Evolutionary conservation across 2,113 vertebrate species (phyloP).

Genomic region (Stomatorhinus ivindoensis): DNA sequence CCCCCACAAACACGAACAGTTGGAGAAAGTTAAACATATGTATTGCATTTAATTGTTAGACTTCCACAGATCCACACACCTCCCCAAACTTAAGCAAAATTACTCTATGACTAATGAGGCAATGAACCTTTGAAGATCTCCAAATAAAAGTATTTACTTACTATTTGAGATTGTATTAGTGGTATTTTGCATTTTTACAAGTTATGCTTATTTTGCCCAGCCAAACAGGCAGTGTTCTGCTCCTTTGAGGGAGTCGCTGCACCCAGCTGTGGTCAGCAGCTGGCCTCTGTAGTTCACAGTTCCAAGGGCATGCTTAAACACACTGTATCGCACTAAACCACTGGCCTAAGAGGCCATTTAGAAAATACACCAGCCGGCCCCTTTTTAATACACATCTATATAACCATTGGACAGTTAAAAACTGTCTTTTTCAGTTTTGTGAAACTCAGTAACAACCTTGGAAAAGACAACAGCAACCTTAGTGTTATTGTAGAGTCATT

Average conservation of each 20-base stretch:
- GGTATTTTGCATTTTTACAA: not conserved
- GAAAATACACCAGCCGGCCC: not conserved
- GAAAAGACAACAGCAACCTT: not conserved
- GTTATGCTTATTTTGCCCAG: not conserved
- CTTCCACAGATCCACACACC: not conserved
- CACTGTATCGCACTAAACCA: not conserved
- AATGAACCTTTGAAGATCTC: not conserved
- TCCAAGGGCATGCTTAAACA: not conserved
- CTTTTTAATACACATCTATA: not conserved
- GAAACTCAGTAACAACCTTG: not conserved
- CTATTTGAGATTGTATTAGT: not conserved
- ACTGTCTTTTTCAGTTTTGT: not conserved
- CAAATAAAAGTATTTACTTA: not conserved
- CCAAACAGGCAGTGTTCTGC: not conserved
- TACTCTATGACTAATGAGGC: not conserved
- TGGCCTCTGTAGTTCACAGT: not conserved
- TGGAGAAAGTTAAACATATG: not conserved
- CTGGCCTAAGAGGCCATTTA: not conserved
- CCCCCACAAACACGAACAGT: not conserved
- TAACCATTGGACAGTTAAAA: not conserved
- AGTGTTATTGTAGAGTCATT: not conserved
- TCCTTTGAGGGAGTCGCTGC: not conserved
- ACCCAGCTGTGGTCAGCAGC: not conserved
- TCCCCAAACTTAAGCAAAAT: not conserved
- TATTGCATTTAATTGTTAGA: not conserved